Conservation (phyloP, 2,797 vertebrate species). For the Muscicapa comitata region DNA sequence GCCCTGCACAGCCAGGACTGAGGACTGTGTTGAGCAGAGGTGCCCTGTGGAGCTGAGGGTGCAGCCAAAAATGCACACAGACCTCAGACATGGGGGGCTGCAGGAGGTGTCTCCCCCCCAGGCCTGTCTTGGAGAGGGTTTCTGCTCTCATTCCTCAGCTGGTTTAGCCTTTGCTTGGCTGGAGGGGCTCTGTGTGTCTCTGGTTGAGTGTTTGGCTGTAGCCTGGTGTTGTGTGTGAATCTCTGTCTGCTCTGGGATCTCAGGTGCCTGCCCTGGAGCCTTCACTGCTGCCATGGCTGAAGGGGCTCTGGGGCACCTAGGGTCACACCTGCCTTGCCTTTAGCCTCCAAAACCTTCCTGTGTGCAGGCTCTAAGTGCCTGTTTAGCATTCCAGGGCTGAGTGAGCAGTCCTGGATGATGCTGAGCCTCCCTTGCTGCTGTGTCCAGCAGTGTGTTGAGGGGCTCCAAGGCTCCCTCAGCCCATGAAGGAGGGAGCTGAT, state of each 20-base stretch:
- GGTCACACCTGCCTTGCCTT: neutral
- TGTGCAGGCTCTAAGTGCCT: neutral
- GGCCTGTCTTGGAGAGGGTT: neutral
- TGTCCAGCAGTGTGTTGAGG: accelerated
- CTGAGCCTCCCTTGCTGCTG: neutral
- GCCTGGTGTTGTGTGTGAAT: neutral
- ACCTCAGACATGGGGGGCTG: too few species aligned
- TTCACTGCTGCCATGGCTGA: accelerated
- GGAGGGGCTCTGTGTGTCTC: neutral
- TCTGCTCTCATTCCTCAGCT: neutral
- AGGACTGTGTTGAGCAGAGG: accelerated
- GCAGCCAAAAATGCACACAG: neutral
- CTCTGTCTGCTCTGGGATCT: neutral
- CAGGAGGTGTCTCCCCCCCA: neutral
- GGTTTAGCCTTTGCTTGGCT: neutral
- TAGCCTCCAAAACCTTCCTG: neutral
- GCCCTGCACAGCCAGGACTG: neutral
- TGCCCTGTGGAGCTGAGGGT: neutral
- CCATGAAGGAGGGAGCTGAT: neutral
- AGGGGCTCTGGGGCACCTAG: neutral
- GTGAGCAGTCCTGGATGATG: neutral
- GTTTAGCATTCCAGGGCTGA: neutral
- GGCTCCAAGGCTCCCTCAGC: neutral
- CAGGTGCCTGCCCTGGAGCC: neutral
- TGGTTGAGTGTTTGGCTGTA: neutral